Base-by-base conservation (phyloP, 1,140 invertebrate species). In the Kradibia gibbosae region DNA sequence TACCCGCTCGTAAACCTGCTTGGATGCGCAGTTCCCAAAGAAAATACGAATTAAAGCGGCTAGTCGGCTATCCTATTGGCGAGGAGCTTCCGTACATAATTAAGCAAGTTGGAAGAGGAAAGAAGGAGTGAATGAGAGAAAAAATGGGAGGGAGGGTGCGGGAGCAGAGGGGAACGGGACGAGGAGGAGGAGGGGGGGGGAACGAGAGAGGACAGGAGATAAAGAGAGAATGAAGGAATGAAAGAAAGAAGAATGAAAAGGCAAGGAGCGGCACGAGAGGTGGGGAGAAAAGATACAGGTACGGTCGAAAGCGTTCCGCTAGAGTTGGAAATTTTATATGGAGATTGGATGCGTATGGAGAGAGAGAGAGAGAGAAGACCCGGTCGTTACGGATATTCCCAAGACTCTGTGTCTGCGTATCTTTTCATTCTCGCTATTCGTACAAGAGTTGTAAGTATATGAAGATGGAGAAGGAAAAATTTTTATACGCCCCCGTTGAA, bases 41-140 rank as follows among this genome's bases (percentile, higher is more conserved):
- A 89, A 90, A 90, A 91, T 89, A 87, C 87, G 86, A 89, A 89
- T 89, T 90, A 89, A 87, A 85, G 50, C 85, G 45, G 60, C 80
- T 55, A 53, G 65, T 67, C 79, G 65, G 31, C 67, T 74, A 81
- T 81, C 73, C 45, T 28, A 39, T 55, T 45, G 15, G 34, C 34
- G 39, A 36, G 31, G 70, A 62, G 55, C 78, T 80, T 80, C 70
- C 78, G 50, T 65, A 34, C 22, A 53, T 65, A 67, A 71, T 71
- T 71, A 79, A 67, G 25, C 75, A 31, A 53, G 34, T 31, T 31
- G 25, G 55, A 36, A 39, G 72, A 74, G 72, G 13, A 2, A 34
- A 60, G 17, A 45, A 50, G 71, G 34, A n/a, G n/a, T n/a, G n/a
- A n/a, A n/a, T n/a, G n/a, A n/a, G n/a, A n/a, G n/a, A n/a, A n/a